Evolutionary conservation across 2,113 vertebrate species (phyloP).

Genomic region (Odobenus rosmarus): DNA sequence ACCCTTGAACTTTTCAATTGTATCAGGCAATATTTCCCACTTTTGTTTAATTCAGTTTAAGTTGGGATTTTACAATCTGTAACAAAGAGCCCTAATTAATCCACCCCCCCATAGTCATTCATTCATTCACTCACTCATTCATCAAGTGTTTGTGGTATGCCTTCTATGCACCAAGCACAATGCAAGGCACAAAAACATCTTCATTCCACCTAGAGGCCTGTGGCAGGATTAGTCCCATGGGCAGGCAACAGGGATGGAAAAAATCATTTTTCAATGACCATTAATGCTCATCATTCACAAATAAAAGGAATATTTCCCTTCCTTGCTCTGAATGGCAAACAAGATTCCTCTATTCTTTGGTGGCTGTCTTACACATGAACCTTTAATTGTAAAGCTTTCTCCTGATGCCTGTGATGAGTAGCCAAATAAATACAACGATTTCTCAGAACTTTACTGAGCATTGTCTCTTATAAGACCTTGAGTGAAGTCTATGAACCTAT

Average conservation of each 20-base stretch:
- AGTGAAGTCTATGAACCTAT: not conserved
- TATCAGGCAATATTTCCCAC: not conserved
- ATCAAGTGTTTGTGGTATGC: not conserved
- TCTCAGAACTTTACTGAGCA: not conserved
- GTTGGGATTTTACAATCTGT: not conserved
- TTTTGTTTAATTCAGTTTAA: not conserved
- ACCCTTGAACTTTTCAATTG: not conserved
- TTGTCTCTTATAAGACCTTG: not conserved
- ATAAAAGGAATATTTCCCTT: not conserved
- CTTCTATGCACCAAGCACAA: not conserved
- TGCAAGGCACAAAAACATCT: not conserved
- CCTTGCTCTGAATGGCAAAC: not conserved
- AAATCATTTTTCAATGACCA: not conserved
- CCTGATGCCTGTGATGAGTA: not conserved
- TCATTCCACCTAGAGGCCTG: not conserved
- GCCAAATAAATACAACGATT: not conserved
- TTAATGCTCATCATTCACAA: not conserved
- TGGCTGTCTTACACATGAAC: not conserved
- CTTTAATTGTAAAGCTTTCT: conserved; percentile 16
- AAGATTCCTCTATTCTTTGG: not conserved
- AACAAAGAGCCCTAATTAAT: not conserved
- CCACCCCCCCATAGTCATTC: not conserved
- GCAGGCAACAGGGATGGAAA: not conserved
- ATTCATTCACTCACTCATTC: not conserved
- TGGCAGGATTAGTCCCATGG: not conserved